Evolutionary conservation across 2,797 vertebrate species (phyloP), one percentile per base, ranked within the genome.

Genomic region (Phaenicophaeus curvirostris): DNA sequence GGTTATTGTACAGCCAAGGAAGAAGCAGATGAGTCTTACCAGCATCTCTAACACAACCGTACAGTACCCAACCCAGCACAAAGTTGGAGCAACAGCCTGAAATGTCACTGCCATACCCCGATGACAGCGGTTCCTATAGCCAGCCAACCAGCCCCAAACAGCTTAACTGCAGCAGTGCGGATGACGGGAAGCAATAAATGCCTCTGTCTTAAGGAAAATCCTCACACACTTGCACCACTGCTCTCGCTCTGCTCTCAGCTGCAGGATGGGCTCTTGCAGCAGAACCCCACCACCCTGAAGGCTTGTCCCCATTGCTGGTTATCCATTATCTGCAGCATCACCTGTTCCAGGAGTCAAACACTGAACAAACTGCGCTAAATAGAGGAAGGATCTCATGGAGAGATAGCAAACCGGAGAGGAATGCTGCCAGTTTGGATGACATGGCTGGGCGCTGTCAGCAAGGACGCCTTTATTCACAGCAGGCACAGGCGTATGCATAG

Each of bases 211-310:
- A 44, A n/a, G 35, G 35, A 2, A 61, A 42, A 35, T 15, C 71
- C 77, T 66, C 13, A 1, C 7, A 25, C 0, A 2, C 37, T 41
- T 17, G 27, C 37, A 65, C 16, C 3, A 2, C 6, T 15, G 12
- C 63, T 44, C 20, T 18, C 28, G 55, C 65, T 65, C 69, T 75
- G 85, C 42, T 33, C 16, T 9, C 30, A 77, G 48, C 53, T 67
- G 53, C 57, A 84, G 58, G 58, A 67, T 5, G 7, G 82, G 81
- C 55, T 65, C 73, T 75, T 53, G n/a, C 51, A 92, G n/a, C 63
- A 68, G 37, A 33, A 19, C 33, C 69, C 3, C 2, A 1, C 3
- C 31, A 42, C n/a, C 41, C 46, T 30, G 42, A 41, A 41, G 25
- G 30, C 8, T n/a, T 23, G 25, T 12, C 35, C 48, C 44, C 8